These are phyloP conservation scores for Aricia artaxerxes DNA, from an alignment of 2,888 invertebrate species.

Conservation along the genomic window DNA sequence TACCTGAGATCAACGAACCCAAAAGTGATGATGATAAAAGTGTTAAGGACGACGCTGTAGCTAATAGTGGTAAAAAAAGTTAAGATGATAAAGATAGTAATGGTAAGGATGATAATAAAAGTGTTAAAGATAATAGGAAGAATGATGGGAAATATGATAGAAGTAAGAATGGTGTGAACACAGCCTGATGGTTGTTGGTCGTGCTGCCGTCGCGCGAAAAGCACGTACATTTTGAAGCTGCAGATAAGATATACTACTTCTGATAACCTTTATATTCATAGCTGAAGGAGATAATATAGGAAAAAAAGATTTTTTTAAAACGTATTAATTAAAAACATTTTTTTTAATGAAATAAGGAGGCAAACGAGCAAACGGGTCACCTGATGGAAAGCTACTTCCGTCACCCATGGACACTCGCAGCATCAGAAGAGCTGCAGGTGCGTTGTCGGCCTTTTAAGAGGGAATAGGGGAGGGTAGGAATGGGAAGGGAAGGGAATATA, in stretches of 20 bases:
- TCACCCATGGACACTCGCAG: too few relatives aligned
- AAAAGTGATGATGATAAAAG: slow-evolving; percentile 44
- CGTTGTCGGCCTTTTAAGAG: too few relatives aligned
- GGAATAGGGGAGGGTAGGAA: too few relatives aligned
- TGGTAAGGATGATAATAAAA: not conserved
- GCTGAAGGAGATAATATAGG: not conserved
- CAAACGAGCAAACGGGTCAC: too few relatives aligned
- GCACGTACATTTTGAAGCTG: slow-evolving; percentile 74
- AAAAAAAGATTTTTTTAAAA: not conserved
- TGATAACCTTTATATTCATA: slow-evolving; percentile 39
- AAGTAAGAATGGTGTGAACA: slow-evolving; percentile 46
- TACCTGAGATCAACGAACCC: slow-evolving; percentile 69
- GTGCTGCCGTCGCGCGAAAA: slow-evolving; percentile 68
- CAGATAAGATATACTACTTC: slow-evolving; percentile 71
- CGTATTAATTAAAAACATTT: too few relatives aligned
- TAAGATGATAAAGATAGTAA: not conserved
- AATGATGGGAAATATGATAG: slow-evolving; percentile 41
- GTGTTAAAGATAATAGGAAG: slow-evolving; percentile 43
- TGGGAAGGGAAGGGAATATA: too few relatives aligned
- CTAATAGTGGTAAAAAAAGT: slow-evolving; percentile 43
- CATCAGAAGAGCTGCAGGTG: too few relatives aligned
- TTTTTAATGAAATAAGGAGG: too few relatives aligned
- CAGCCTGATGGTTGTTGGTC: slow-evolving; percentile 72
- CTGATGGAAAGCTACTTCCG: too few relatives aligned
- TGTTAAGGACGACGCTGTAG: slow-evolving; percentile 37